phyloP scores from a whole-genome alignment of 37 sponge, comb jelly and placozoan genomes.

The Sycon ciliatum region DNA sequence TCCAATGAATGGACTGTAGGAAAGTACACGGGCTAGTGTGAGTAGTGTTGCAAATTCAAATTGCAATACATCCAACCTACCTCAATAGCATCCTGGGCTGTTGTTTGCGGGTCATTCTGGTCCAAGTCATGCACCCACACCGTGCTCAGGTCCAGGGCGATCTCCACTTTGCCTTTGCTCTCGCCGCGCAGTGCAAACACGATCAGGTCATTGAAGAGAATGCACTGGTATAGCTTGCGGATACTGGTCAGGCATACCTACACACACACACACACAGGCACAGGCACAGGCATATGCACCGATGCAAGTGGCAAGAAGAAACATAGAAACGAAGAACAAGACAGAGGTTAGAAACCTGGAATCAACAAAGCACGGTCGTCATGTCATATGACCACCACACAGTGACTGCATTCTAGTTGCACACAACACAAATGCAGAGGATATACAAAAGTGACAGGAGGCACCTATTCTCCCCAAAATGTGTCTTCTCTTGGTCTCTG shows the following conservation, averaged over 20 bases:
- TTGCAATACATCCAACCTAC: background rate
- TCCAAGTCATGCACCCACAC: conserved; percentile 82
- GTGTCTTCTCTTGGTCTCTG: too few species aligned
- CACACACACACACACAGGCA: background rate
- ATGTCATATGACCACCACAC: conserved; percentile 1
- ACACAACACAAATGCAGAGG: too few species aligned
- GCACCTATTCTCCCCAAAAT: too few species aligned
- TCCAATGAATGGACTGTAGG: too few species aligned
- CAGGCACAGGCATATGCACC: too few species aligned
- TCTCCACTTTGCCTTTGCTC: conserved; percentile 57
- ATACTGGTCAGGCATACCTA: background rate
- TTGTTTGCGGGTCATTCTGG: conserved; percentile 76
- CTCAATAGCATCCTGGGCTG: background rate
- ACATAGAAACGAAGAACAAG: background rate
- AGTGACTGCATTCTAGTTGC: background rate
- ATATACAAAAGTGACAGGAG: too few species aligned
- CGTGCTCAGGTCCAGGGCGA: conserved; percentile 62
- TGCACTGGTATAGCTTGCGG: conserved; percentile 39
- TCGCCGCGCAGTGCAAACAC: conserved; percentile 76
- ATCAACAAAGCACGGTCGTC: too few species aligned
- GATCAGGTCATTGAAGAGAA: conserved; percentile 79
- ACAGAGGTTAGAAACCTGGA: too few species aligned
- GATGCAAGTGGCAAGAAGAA: background rate
- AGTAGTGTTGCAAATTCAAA: background rate
- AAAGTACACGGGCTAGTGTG: too few species aligned